These are phyloP conservation scores for Syngnathus typhle DNA, from an alignment of 2,113 vertebrate species.

Conservation along the genomic window DNA sequence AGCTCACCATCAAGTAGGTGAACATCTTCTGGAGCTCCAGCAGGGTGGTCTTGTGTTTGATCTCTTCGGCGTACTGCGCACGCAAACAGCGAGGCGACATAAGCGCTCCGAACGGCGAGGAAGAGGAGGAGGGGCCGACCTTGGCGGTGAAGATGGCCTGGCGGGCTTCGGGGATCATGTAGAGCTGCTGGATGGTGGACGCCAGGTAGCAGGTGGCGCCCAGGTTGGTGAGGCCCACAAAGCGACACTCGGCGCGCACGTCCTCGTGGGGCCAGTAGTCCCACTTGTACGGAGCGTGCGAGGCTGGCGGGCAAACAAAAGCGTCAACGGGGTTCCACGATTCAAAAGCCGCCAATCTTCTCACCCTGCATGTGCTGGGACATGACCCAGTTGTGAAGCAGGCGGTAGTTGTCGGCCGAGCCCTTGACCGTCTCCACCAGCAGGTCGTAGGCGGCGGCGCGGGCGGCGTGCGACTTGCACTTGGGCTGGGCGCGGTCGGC, in stretches of 20 bases:
- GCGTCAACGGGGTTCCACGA: too few species aligned
- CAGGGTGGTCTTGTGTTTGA: conserved; percentile 98
- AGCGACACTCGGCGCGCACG: conserved; percentile 92
- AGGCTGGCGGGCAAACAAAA: conserved; percentile 65
- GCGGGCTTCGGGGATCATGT: conserved; percentile 97
- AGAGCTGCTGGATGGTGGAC: conserved; percentile 97
- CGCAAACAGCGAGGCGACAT: conserved; percentile 18
- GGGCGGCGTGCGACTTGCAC: conserved; percentile 93
- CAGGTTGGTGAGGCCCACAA: conserved; percentile 95
- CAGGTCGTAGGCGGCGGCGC: conserved; percentile 93
- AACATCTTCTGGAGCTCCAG: conserved; percentile 99
- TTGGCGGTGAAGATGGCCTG: conserved; percentile 98
- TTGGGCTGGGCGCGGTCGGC: conserved; percentile 94
- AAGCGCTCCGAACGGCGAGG: background rate
- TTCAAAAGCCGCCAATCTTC: too few species aligned
- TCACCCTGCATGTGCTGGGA: conserved; percentile 99
- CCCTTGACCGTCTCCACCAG: conserved; percentile 97
- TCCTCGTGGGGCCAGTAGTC: conserved; percentile 99
- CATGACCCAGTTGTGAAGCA: conserved; percentile 99
- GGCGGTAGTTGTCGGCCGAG: conserved; percentile 94
- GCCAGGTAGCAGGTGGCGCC: conserved; percentile 97
- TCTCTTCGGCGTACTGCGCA: conserved; percentile 91
- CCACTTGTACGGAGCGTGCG: conserved; percentile 98
- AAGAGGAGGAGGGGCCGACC: conserved; percentile 58
- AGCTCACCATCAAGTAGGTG: conserved; percentile 93